phyloP scores from a whole-genome alignment of 2,888 invertebrate species.

The Leptodirus hochenwartii region DNA sequence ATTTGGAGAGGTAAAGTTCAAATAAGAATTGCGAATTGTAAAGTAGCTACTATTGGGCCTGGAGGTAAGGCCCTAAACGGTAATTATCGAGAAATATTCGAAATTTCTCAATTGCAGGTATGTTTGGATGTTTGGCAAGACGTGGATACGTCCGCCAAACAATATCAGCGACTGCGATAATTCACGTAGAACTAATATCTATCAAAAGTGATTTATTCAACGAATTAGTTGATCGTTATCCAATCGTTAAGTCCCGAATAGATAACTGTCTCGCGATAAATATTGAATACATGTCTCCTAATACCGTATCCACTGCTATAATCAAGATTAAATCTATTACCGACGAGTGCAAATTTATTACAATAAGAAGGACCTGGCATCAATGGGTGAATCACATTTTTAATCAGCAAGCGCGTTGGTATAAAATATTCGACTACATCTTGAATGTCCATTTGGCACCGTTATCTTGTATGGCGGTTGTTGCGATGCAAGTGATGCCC shows the following conservation, averaged over 20 bases:
- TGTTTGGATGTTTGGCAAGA: slow-evolving; percentile 10
- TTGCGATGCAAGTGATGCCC: slow-evolving; percentile 5
- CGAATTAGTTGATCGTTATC: slow-evolving; percentile 1
- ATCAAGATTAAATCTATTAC: too few species aligned
- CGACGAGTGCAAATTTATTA: too few species aligned
- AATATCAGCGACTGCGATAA: background rate
- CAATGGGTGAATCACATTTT: background rate
- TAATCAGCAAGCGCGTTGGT: background rate
- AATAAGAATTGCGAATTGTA: slow-evolving; percentile 7
- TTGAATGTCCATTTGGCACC: slow-evolving; percentile 9
- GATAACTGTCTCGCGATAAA: background rate
- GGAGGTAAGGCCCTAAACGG: too few species aligned
- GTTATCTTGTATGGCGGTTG: slow-evolving; percentile 5
- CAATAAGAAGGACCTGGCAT: too few species aligned
- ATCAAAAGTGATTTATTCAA: slow-evolving; percentile 5
- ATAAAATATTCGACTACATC: slow-evolving; percentile 6
- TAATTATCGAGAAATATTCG: too few species aligned
- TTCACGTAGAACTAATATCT: slow-evolving; percentile 9
- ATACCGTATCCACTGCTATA: background rate
- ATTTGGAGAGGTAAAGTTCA: slow-evolving; percentile 8
- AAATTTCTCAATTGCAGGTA: too few species aligned
- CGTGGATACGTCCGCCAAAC: background rate
- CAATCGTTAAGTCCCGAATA: background rate
- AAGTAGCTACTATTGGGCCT: slow-evolving; percentile 4
- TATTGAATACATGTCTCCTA: slow-evolving; percentile 6